Base-by-base conservation (phyloP, 2,888 invertebrate genomes). In the Tipula lateralis region DNA sequence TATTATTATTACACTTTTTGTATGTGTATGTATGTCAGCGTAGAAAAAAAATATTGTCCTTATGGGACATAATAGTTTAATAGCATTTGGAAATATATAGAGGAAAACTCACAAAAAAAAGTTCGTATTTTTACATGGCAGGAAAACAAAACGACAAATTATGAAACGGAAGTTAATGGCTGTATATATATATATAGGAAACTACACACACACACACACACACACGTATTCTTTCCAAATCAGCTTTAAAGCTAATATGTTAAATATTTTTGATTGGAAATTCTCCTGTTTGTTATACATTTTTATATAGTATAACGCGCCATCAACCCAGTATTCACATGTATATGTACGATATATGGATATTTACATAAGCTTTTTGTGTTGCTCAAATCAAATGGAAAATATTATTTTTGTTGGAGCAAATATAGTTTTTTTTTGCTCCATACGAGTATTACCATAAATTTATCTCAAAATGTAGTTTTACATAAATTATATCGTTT, bases 11-110 rank as follows among this genome's bases (percentile, higher is more conserved):
- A 66, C 66, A 66, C 6, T 66, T 66, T 66, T 66, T 24, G 19
- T 66, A 24, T 66, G 7, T 66, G n/a, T 66, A 66, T 66, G 50
- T 2, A 66, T 9, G 9, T 13, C 9, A 9, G 39, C 2, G 7
- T 2, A 66, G 1, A 66, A 66, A 66, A 66, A 19, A 66, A 66
- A 66, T 24, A 66, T 12, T 66, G 66, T 66, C 66, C 66, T 24
- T 66, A 66, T 66, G 66, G 66, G 66, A 66, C 24, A 66, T 24
- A 66, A 66, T 66, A 66, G 66, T 66, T 66, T 24, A 66, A 66
- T 66, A 66, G 24, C 6, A 66, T 66, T 66, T 66, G 24, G 39
- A 50, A 50, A 50, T 50, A 13, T 32, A 12, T 39, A n/a, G n/a
- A n/a, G n/a, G 19, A 4, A 50, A 50, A 50, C 16, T 1, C 50